These are phyloP conservation scores for Rhagologus leucostigma DNA, from an alignment of 2,113 vertebrate genomes.

Conservation along the genomic window DNA sequence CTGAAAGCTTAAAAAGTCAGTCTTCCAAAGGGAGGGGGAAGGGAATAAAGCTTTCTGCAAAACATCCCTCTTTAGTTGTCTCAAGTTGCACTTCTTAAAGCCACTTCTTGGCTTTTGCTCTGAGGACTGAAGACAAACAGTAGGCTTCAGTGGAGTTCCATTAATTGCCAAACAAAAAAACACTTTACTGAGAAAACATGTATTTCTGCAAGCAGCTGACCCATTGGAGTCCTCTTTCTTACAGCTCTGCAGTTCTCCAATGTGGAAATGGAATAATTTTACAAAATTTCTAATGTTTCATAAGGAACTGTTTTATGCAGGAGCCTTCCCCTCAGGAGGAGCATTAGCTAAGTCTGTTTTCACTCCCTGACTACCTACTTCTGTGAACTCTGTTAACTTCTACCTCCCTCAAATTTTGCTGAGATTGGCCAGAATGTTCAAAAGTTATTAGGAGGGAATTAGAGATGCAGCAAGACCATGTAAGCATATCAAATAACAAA, in stretches of 20 bases:
- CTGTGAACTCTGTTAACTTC: neutral
- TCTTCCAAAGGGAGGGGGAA: neutral
- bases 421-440: neutral
- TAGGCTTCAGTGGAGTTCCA: neutral
- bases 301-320: neutral
- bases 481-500: neutral
- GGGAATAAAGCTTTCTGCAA: neutral
- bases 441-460: neutral
- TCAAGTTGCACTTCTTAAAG: neutral
- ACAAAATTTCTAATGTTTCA: neutral
- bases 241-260: neutral
- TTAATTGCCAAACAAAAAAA: neutral
- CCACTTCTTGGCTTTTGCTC: neutral
- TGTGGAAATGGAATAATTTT: neutral
- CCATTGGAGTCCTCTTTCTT: neutral
- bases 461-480: neutral
- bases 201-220: constrained; percentile 29
- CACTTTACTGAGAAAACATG: neutral
- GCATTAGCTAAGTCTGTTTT: neutral
- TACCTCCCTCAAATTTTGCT: neutral
- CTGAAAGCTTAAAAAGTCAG: neutral
- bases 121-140: neutral
- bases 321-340: neutral
- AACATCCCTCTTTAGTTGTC: neutral
- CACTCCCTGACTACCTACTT: neutral